A percentile compares a stretch with the other conserved stretches of the same genome.
These are phyloP conservation scores for Scrobipalpa costella DNA, from an alignment of 2,888 invertebrate species.

Conservation along the genomic window DNA sequence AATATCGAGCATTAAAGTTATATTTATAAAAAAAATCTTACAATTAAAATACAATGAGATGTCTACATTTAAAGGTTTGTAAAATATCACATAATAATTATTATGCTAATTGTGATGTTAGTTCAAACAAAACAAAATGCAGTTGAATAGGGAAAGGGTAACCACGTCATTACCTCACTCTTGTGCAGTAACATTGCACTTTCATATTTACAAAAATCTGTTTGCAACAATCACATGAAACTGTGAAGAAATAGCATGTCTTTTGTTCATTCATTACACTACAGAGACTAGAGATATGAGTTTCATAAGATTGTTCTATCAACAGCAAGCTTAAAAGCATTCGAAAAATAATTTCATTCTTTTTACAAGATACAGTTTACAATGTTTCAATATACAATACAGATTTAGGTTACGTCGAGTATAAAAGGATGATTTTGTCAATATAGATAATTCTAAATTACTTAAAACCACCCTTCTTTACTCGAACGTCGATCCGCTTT, in stretches of 20 bases:
- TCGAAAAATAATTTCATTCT: background rate
- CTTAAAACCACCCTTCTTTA: too few relatives aligned
- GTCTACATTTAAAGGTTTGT: conserved; percentile 20
- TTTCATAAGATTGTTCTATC: background rate
- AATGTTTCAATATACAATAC: background rate
- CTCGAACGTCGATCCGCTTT: background rate
- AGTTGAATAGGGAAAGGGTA: conserved; percentile 26
- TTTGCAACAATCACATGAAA: conserved; percentile 17
- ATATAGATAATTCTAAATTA: too few relatives aligned
- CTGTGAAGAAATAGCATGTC: background rate
- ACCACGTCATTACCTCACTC: background rate
- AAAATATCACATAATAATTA: conserved; percentile 36
- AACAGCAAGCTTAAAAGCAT: background rate
- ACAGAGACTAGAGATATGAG: background rate
- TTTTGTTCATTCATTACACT: conserved; percentile 7
- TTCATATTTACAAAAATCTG: conserved; percentile 12
- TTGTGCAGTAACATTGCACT: conserved; percentile 15
- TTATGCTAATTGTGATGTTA: conserved; percentile 27
- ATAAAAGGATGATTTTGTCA: too few relatives aligned
- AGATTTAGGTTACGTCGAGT: too few relatives aligned
- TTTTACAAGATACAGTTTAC: background rate
- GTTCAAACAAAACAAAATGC: conserved; percentile 34
- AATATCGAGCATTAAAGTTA: conserved; percentile 62
- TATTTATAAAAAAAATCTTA: conserved; percentile 44
- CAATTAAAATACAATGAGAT: conserved; percentile 27